A percentile compares a stretch with the other conserved stretches of the same genome.
phyloP scores from a whole-genome alignment of 2,888 invertebrate genomes.

The Chalcis sispes region DNA sequence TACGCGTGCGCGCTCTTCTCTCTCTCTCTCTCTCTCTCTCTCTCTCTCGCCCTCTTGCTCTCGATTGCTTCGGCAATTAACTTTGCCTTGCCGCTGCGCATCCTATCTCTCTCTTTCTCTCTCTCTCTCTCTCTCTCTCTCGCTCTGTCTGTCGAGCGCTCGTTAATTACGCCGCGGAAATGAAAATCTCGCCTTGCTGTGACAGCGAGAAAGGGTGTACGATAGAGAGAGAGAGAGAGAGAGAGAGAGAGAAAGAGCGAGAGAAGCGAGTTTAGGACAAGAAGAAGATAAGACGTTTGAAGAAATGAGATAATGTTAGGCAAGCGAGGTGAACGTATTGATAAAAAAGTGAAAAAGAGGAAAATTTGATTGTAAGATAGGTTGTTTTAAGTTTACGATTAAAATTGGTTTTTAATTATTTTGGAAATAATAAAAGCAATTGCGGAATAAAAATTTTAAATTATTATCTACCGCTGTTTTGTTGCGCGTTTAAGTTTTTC shows the following conservation, averaged over 20 bases:
- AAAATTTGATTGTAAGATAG: too few species aligned
- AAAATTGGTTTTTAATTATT: too few species aligned
- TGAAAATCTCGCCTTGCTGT: slow-evolving; percentile 60
- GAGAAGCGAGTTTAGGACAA: not conserved
- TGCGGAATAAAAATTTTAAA: too few species aligned
- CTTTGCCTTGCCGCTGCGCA: slow-evolving; percentile 46
- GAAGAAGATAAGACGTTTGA: not conserved
- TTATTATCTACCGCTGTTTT: too few species aligned
- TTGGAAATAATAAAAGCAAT: too few species aligned
- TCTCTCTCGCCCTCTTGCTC: too few species aligned
- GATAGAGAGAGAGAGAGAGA: not conserved
- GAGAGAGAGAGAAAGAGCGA: not conserved
- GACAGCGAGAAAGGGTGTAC: not conserved
- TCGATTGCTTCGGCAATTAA: slow-evolving; percentile 46
- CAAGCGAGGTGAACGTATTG: too few species aligned
- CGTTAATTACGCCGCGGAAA: slow-evolving; percentile 65
- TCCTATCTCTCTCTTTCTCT: slow-evolving; percentile 24
- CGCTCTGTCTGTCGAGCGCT: slow-evolving; percentile 23
- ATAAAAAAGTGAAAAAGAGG: too few species aligned
- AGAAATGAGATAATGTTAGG: not conserved
- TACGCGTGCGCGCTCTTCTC: not conserved
- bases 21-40: too few species aligned
- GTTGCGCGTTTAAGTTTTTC: too few species aligned
- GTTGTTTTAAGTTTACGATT: too few species aligned
- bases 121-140: slow-evolving; percentile 3